Percentiles rank a stretch among this genome's conserved stretches.
These are phyloP conservation scores for Equus quagga DNA, from an alignment of 2,113 vertebrate species.

Conservation along the genomic window DNA sequence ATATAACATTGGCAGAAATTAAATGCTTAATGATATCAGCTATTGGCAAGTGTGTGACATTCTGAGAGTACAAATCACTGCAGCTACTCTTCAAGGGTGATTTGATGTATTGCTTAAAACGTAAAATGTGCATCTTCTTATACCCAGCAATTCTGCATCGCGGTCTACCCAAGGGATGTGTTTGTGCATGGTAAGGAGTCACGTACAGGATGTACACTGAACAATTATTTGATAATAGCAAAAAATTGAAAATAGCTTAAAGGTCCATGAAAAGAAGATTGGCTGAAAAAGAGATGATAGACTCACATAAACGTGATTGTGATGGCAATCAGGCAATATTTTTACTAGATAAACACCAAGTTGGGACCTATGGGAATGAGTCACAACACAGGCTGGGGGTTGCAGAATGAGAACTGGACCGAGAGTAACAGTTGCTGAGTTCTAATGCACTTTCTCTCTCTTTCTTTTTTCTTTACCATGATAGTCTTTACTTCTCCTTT, in stretches of 20 bases:
- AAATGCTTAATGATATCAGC: background rate
- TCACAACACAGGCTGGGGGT: background rate
- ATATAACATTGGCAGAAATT: background rate
- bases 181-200: background rate
- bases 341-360: background rate
- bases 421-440: background rate
- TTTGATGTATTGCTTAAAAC: background rate
- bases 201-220: background rate
- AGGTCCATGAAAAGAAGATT: background rate
- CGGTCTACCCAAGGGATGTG: background rate
- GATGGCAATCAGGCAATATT: background rate
- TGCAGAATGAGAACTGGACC: background rate
- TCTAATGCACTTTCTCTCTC: background rate
- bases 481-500: background rate
- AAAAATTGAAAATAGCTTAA: background rate
- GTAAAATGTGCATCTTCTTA: background rate
- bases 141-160: background rate
- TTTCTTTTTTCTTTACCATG: background rate
- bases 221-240: background rate
- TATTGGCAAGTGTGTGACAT: background rate
- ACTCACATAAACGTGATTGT: background rate
- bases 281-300: background rate
- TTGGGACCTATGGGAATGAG: background rate
- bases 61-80: background rate
- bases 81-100: background rate